Evolutionary conservation across 2,888 invertebrate species (phyloP).

Genomic region (Chesias legatella): DNA sequence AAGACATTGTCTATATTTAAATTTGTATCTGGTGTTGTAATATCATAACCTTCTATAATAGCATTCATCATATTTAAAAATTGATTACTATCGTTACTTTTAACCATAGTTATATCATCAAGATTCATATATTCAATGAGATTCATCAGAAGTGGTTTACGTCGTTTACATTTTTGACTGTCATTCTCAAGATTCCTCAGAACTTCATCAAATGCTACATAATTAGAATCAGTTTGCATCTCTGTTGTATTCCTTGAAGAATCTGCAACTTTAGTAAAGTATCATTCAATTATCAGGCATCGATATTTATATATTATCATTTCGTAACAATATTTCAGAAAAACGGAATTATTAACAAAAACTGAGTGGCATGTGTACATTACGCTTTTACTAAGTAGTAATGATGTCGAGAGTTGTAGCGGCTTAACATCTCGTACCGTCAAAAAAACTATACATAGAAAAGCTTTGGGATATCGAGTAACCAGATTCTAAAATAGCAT

Average conservation of each 20-base stretch:
- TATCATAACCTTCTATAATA: slow-evolving; percentile 20
- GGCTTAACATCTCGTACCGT: too few species aligned
- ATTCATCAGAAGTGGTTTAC: slow-evolving; percentile 26
- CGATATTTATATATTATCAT: too few species aligned
- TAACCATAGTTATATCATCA: slow-evolving; percentile 24
- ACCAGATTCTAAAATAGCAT: too few species aligned
- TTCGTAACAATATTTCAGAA: too few species aligned
- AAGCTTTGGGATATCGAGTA: too few species aligned
- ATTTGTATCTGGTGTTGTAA: not conserved
- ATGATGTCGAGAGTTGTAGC: too few species aligned
- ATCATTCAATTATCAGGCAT: too few species aligned
- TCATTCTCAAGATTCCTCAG: slow-evolving; percentile 39
- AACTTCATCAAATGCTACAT: slow-evolving; percentile 49
- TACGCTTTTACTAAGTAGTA: too few species aligned
- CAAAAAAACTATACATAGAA: too few species aligned
- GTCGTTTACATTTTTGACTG: slow-evolving; percentile 30
- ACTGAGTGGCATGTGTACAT: too few species aligned
- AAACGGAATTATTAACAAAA: too few species aligned
- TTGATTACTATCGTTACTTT: slow-evolving; percentile 14
- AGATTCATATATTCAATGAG: slow-evolving; percentile 31
- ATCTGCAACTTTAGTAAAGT: slow-evolving; percentile 11
- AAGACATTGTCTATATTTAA: slow-evolving; percentile 29
- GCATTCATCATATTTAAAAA: slow-evolving; percentile 19
- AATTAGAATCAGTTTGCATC: slow-evolving; percentile 18
- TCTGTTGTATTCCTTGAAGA: not conserved